Base-by-base conservation (phyloP, 2,113 vertebrate genomes). In the Anhinga rufa region DNA sequence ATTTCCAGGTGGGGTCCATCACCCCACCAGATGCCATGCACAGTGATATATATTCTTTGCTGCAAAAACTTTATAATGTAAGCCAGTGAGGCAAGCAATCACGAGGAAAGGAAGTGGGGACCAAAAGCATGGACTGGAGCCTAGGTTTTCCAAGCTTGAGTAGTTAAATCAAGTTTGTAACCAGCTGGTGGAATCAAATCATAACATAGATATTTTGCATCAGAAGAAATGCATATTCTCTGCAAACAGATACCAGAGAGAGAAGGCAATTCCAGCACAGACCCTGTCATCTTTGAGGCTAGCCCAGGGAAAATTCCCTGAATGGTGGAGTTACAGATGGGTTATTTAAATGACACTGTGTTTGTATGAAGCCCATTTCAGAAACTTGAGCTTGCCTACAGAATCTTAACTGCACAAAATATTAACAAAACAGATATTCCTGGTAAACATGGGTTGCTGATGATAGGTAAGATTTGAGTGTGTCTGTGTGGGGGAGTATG, bases 11-110 rank as follows among this genome's bases (percentile, higher is more conserved):
- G 15, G 7, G 4, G 18, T 49, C 14, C 29, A 29, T 49, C 34
- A 71, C 7, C 14, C 31, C 15, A 26, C 25, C 0, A 0, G 4
- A 9, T 74, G 11, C 21, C 18, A 3, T n/a, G 10, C 28, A 51
- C 31, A 13, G 7, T 84, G 21, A 25, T 36, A 17, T 6, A 13
- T 36, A 26, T 17, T n/a, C 25, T 52, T 57, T 78, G 13, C 25
- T 40, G 12, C 29, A 57, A 51, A 57, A 22, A 49, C 7, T 78
- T 88, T 14, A 7, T 38, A 25, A 22, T 32, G 7, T 15, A 48
- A 86, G 6, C 20, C n/a, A n/a, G 20, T 17, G 29, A 81, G 36
- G 10, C 24, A 72, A 42, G 7, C 25, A 55, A n/a, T 55, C 28
- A 26, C 32, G 61, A n/a, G 40, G 61, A 65, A 69, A 72, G 24